Base-by-base conservation (phyloP, 2,797 vertebrate species). In the Phoxinus dragarum region DNA sequence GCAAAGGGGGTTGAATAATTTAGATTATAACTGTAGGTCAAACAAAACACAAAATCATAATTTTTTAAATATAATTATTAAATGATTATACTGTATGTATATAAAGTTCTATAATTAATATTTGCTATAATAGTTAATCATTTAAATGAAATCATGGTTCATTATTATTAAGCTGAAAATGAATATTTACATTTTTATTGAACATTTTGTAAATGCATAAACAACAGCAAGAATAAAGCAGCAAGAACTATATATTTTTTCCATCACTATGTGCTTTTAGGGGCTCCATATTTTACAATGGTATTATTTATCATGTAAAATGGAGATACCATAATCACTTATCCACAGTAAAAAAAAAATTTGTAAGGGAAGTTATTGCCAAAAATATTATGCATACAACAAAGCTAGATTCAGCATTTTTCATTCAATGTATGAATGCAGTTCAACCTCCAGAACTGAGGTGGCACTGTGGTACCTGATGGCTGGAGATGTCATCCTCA, bases 401-500 rank as follows among this genome's bases (percentile, higher is more conserved):
- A 72, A 72, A 17, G 23, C 6, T 38, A 38, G 23, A 34, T 74
- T 56, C 49, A 56, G 11, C 11, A n/a, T n/a, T 14, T 21, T 56
- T 38, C 21, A 38, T 49, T 49, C 5, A 80, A 16, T 59, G 42
- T 61, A 19, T 61, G 16, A 79, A 36, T 38, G 75, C 36, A 54
- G 64, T 72, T 68, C 4, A 52, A 77, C 77, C 61, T 86, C 76
- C 79, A 16, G 59, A 49, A 64, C 64, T 64, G 78, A 40, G 17
- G 82, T 67, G 75, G 68, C 12, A 11, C 38, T 86, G 66, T 82
- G 34, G 67, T 92, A 98, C 97, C 97, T 98, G 97, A 91, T 98
- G 96, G 9, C 95, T 94, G 71, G 95, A 94, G 86, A 93, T 94
- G 84, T 98, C 97, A 3, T 99, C 97, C 88, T 98, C 98, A 38